Evolutionary conservation across 2,888 invertebrate genomes (phyloP).

Genomic region (Poecilobothrus nobilitatus): DNA sequence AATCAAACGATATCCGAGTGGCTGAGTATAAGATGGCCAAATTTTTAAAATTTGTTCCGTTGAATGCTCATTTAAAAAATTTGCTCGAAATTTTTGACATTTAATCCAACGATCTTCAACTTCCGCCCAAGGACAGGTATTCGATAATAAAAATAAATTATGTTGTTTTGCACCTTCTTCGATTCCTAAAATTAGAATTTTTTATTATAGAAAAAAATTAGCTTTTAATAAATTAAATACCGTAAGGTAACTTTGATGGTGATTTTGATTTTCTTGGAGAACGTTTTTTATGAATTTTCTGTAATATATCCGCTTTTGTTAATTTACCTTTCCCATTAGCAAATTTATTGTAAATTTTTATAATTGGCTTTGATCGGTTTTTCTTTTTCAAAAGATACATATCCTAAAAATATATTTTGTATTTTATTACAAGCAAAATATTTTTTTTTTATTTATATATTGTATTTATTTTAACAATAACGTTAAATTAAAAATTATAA

Average conservation of each 20-base stretch:
- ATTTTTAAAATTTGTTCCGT: slow-evolving; percentile 3
- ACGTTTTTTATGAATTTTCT: neutral
- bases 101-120: neutral
- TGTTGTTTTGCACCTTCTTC: neutral
- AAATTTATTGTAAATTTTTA: slow-evolving; percentile 4
- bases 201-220: neutral
- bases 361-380: neutral
- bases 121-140: slow-evolving; percentile 1
- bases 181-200: neutral
- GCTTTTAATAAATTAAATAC: neutral
- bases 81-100: neutral
- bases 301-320: neutral
- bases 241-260: neutral
- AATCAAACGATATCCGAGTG: neutral
- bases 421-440: too few species aligned
- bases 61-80: neutral
- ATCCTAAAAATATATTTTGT: neutral
- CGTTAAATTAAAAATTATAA: neutral
- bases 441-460: too few species aligned
- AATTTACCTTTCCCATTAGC: neutral
- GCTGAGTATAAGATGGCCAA: neutral
- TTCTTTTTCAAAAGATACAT: neutral
- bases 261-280: neutral
- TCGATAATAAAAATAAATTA: neutral
- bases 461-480: too few species aligned